These are phyloP conservation scores for Steatocranus sp. DNA, from an alignment of 2,797 vertebrate species.

Conservation along the genomic window DNA sequence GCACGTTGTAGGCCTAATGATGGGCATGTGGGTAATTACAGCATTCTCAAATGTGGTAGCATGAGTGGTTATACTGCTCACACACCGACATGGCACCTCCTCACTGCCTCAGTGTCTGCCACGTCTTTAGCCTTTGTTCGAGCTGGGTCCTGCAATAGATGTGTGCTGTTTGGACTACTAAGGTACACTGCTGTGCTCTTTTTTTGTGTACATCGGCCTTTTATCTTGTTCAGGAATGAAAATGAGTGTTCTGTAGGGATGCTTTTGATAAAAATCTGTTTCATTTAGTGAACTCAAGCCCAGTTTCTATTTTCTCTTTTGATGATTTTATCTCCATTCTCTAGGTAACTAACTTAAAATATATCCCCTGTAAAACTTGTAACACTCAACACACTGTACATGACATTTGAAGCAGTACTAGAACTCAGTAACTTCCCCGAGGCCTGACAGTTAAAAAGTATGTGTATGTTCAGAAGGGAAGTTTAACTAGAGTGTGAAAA, in stretches of 20 bases:
- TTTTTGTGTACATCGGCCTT: background rate
- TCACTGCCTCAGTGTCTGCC: background rate
- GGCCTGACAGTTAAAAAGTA: background rate
- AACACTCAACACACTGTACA: background rate
- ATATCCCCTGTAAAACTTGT: background rate
- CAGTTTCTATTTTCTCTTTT: background rate
- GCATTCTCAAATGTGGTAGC: slow-evolving; percentile 5
- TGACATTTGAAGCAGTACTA: background rate
- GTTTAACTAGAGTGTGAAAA: background rate
- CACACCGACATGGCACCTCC: slow-evolving; percentile 28
- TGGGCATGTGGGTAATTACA: slow-evolving; percentile 34
- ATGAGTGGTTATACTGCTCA: slow-evolving; percentile 3
- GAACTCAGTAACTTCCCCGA: background rate
- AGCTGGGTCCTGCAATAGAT: background rate
- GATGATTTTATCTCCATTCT: background rate
- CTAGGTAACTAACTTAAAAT: background rate
- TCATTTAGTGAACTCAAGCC: background rate
- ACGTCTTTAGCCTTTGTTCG: slow-evolving; percentile 10
- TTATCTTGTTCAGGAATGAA: background rate
- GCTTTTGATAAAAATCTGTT: background rate
- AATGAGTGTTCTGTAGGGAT: background rate
- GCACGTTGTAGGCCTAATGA: slow-evolving; percentile 24
- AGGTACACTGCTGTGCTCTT: background rate
- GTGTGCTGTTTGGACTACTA: background rate
- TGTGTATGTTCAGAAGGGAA: background rate